Conservation (phyloP, 1,140 invertebrate species). For the Fopius arisanus region DNA sequence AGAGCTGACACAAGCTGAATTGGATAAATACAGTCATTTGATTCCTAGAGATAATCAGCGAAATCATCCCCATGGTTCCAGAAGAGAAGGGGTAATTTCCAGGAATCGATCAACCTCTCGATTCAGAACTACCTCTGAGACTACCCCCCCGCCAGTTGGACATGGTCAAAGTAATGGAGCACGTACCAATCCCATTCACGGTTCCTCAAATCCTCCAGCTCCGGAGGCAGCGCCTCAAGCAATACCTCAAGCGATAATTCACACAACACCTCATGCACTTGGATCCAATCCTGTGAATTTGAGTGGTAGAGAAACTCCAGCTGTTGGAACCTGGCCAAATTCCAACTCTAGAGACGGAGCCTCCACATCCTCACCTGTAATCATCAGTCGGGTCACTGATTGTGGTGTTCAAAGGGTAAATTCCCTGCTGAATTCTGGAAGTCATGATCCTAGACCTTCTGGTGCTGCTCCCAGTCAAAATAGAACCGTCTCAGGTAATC, state of each 20-base stretch:
- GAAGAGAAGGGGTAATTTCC: slow-evolving; percentile 36
- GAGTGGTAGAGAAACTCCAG: background rate
- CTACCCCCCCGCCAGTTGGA: background rate
- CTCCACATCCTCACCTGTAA: background rate
- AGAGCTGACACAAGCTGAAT: slow-evolving; percentile 54
- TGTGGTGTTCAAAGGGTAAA: background rate
- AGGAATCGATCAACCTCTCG: slow-evolving; percentile 37
- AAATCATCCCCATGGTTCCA: slow-evolving; percentile 35
- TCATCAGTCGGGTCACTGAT: background rate
- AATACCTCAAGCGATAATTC: too few species aligned
- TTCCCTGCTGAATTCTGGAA: background rate
- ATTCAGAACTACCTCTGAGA: slow-evolving; percentile 29
- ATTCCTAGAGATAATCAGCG: slow-evolving; percentile 52
- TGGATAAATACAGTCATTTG: slow-evolving; percentile 55
- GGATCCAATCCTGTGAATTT: background rate
- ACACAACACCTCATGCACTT: background rate
- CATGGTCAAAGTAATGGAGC: background rate
- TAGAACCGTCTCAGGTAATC: background rate
- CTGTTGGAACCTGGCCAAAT: background rate
- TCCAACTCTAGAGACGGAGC: background rate
- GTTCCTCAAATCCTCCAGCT: background rate
- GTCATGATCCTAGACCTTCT: background rate
- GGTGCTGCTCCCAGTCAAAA: background rate
- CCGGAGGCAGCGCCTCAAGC: too few species aligned
- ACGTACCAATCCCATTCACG: background rate